Conservation (phyloP, 2,888 invertebrate genomes). For the Luffia ferchaultella region DNA sequence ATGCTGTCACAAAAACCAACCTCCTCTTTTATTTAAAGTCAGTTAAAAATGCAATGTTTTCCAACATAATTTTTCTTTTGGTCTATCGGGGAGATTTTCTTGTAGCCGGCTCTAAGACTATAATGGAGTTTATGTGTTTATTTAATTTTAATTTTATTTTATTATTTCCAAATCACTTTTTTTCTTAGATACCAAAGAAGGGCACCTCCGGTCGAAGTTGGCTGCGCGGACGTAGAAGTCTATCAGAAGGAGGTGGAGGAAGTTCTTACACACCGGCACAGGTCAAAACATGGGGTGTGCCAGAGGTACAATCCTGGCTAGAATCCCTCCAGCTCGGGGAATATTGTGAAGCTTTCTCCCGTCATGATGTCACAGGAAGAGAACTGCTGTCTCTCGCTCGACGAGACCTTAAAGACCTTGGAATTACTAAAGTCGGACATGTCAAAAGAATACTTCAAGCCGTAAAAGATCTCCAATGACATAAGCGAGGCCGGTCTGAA, state of each 20-base stretch:
- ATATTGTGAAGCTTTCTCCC: slow-evolving; percentile 89
- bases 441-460: slow-evolving; percentile 94
- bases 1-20: too few species aligned
- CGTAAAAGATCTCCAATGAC: slow-evolving; percentile 78
- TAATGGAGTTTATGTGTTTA: too few species aligned
- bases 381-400: slow-evolving; percentile 88
- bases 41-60: too few species aligned
- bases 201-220: slow-evolving; percentile 33
- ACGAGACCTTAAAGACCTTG: slow-evolving; percentile 88
- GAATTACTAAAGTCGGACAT: slow-evolving; percentile 95
- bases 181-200: slow-evolving; percentile 46
- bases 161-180: too few species aligned
- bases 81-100: too few species aligned
- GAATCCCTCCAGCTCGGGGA: slow-evolving; percentile 88
- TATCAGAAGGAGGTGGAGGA: slow-evolving; percentile 37
- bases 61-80: too few species aligned
- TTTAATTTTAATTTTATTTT: too few species aligned
- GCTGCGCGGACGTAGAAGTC: slow-evolving; percentile 46
- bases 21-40: too few species aligned
- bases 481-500: slow-evolving; percentile 54
- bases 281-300: slow-evolving; percentile 77
- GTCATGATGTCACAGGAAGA: slow-evolving; percentile 91
- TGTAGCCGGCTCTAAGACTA: too few species aligned
- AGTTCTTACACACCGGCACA: slow-evolving; percentile 31
- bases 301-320: slow-evolving; percentile 91